phyloP scores from a whole-genome alignment of 2,113 vertebrate species.

The Geococcyx californianus region DNA sequence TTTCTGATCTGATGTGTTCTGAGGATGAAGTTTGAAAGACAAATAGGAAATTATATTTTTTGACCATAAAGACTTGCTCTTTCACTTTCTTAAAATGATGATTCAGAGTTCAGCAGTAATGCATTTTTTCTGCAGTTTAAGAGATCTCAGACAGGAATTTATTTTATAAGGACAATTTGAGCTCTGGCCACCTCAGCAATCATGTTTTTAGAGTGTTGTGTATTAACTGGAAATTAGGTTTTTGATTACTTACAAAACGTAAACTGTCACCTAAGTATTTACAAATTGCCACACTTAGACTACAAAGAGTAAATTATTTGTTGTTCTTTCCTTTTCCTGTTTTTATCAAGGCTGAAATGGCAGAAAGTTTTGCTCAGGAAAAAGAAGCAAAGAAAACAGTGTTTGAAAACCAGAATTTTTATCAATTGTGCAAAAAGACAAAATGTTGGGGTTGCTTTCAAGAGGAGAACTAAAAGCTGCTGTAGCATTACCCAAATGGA shows the following conservation, averaged over 20 bases:
- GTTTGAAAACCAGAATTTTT: neutral
- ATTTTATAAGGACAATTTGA: neutral
- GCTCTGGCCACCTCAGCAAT: neutral
- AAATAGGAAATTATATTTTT: neutral
- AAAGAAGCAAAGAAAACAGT: neutral
- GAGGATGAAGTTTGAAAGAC: neutral
- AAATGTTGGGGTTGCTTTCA: neutral
- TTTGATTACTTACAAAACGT: neutral
- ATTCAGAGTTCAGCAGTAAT: neutral
- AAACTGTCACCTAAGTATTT: neutral
- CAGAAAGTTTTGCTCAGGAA: neutral
- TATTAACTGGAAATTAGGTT: neutral
- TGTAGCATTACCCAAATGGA: neutral
- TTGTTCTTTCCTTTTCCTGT: neutral
- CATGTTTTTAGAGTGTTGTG: neutral
- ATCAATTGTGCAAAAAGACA: neutral
- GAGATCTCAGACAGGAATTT: neutral
- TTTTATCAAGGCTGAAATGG: neutral
- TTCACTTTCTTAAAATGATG: neutral
- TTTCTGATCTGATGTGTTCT: neutral
- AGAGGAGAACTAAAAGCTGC: neutral
- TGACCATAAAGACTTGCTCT: neutral
- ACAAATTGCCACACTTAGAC: neutral
- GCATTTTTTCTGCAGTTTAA: neutral
- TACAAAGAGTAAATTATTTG: neutral